A percentile compares a stretch with the other conserved stretches of the same genome.
Conservation (phyloP, 1,140 invertebrate genomes). For the Trypoxylus dichotomus region DNA sequence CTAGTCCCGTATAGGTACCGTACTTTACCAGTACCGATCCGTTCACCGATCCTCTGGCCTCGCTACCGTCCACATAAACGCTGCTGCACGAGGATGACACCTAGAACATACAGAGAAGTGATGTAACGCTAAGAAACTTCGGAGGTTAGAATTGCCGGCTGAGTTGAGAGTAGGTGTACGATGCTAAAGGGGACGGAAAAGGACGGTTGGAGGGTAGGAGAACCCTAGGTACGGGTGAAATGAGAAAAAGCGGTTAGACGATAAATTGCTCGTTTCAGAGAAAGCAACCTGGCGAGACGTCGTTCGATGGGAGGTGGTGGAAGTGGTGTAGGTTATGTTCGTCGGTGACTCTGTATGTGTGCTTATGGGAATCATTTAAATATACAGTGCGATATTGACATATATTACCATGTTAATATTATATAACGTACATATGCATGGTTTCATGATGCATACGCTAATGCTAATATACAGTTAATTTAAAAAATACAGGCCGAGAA, state of each 20-base stretch:
- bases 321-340: not conserved
- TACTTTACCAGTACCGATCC: conserved; percentile 93
- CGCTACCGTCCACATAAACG: conserved; percentile 95
- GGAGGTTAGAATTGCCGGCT: not conserved
- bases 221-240: not conserved
- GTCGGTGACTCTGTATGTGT: not conserved
- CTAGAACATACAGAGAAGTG: conserved; percentile 55
- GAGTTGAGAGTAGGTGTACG: not conserved
- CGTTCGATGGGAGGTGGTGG: not conserved
- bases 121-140: not conserved
- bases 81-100: conserved; percentile 95
- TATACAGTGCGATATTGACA: too few relatives aligned
- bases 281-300: not conserved
- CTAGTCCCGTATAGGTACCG: conserved; percentile 84
- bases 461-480: too few relatives aligned
- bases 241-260: conserved; percentile 1
- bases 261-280: not conserved
- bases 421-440: too few relatives aligned
- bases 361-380: not conserved
- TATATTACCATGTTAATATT: too few relatives aligned
- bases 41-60: conserved; percentile 92
- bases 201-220: not conserved
- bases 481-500: too few relatives aligned
- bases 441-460: too few relatives aligned
- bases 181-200: not conserved